Base-by-base conservation (phyloP, 2,113 vertebrate genomes). In the Catharus fuscescens region DNA sequence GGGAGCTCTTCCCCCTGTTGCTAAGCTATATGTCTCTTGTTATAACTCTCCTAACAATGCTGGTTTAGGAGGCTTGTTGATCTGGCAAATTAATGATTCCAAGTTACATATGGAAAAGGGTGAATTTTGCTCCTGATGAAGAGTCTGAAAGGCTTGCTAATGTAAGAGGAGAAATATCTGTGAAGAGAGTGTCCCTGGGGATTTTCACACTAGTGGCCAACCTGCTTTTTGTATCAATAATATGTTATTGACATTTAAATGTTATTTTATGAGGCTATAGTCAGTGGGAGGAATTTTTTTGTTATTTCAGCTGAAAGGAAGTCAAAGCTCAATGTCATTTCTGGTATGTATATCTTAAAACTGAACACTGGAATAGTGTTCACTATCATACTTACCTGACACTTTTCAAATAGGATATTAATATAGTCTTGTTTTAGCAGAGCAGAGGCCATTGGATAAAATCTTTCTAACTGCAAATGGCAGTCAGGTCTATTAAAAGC, bases 401-500 rank as follows among this genome's bases (percentile, higher is more conserved):
- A 65, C 3, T 16, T 80, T 95, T 80, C 44, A 93, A 92, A 82
- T 64, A 67, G 54, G 44, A 31, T 84, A 20, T 60, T 93, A 83
- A 86, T 61, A 84, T 12, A 85, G 42, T 83, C 42, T 54, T 90
- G 6, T n/a, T 61, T 74, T 86, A 87, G 72, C 79, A 86, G 74
- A 78, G 86, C 44, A 83, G 19, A 86, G 77, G 50, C 86, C 54
- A 28, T 57, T 73, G 59, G 81, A 54, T 82, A 78, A 96, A 93
- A 81, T 40, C 60, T 92, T 79, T 96, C 80, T 50, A 74, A 78
- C 78, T 90, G 81, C 60, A 96, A 93, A 95, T 88, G 83, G 82
- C 44, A 91, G 45, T 48, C 79, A 85, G 54, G 54, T 92, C 69
- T 89, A 64, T 80, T 97, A 86, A 74, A 94, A 88, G 71, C 73